Percentiles rank a stretch among this genome's conserved stretches.
Conservation (phyloP, 2,797 vertebrate genomes). For the Dromococcyx pavoninus region DNA sequence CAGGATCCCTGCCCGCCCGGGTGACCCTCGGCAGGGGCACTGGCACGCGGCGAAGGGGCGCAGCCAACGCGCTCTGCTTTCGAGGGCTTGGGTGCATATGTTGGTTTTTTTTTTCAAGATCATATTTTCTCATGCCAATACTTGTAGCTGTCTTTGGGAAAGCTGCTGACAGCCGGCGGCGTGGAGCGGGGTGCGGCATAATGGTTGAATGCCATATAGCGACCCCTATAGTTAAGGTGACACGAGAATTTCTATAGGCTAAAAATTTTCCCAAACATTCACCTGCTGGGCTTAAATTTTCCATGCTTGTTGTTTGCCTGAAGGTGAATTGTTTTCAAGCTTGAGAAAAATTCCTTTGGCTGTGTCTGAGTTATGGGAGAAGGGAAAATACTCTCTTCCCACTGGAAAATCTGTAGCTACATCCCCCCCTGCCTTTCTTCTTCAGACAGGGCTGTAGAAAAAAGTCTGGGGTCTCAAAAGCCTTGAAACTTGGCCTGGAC, state of each 20-base stretch:
- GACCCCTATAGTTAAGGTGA: conserved; percentile 59
- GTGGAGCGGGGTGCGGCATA: background rate
- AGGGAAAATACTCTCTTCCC: conserved; percentile 65
- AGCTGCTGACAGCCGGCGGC: background rate
- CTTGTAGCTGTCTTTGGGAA: background rate
- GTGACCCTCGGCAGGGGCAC: background rate
- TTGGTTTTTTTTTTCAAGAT: background rate
- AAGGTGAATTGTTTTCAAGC: conserved; percentile 69
- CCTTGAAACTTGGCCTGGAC: conserved; percentile 40
- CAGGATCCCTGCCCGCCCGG: background rate
- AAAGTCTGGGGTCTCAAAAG: conserved; percentile 55
- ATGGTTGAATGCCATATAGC: conserved; percentile 16
- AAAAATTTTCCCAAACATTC: conserved; percentile 64
- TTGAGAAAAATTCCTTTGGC: conserved; percentile 70
- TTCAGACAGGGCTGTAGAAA: conserved; percentile 40
- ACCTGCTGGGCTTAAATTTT: conserved; percentile 71
- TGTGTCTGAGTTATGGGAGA: conserved; percentile 61
- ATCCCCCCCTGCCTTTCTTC: background rate
- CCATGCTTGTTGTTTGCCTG: conserved; percentile 65
- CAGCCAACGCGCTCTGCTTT: background rate
- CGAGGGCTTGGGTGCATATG: background rate
- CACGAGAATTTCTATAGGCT: conserved; percentile 41
- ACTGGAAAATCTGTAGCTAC: conserved; percentile 64
- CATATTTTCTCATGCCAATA: conserved; percentile 25
- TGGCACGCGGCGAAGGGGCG: fast-evolving